Conservation (phyloP, 2,113 vertebrate genomes). For the Pan troglodytes region DNA sequence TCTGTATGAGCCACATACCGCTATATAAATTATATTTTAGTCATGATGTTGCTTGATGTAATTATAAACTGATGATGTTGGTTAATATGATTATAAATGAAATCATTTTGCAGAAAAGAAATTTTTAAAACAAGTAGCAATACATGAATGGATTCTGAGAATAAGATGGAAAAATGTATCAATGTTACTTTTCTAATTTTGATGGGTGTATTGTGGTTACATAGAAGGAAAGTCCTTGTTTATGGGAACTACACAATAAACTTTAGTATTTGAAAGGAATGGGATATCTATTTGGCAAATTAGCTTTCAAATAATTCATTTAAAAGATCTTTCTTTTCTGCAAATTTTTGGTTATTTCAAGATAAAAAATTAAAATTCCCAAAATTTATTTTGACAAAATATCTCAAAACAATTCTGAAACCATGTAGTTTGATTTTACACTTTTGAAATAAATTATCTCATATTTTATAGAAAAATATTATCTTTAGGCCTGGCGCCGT, state of each 20-base stretch:
- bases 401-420: conserved; percentile 30
- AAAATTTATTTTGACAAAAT: background rate
- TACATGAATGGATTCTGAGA: background rate
- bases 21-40: background rate
- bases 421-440: background rate
- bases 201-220: background rate
- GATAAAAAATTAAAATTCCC: background rate
- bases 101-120: background rate
- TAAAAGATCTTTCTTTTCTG: background rate
- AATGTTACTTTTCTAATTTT: background rate
- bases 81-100: background rate
- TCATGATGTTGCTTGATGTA: background rate
- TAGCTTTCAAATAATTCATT: background rate
- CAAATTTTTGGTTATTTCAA: background rate
- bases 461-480: conserved; percentile 20
- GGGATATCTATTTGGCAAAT: background rate
- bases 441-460: background rate
- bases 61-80: background rate
- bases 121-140: background rate
- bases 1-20: background rate
- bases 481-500: background rate
- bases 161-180: background rate
- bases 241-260: background rate
- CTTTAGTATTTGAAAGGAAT: background rate
- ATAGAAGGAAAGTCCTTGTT: background rate